Base-by-base conservation (phyloP, 2,113 vertebrate genomes). In the Copsychus sechellarum region DNA sequence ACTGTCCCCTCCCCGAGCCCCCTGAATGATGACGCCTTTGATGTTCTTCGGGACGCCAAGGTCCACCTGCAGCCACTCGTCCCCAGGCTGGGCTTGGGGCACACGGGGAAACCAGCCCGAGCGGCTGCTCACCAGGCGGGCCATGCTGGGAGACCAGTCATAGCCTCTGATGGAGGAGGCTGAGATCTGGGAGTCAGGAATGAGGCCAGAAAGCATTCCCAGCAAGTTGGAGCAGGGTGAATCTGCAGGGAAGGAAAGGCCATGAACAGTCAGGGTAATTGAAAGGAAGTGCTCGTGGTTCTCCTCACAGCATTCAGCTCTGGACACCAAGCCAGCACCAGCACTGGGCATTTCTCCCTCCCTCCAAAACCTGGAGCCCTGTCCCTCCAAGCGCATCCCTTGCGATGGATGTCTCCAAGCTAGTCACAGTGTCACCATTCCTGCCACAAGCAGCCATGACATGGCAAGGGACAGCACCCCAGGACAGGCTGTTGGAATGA, bases 41-140 rank as follows among this genome's bases (percentile, higher is more conserved):
- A 99, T 97, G 1, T 97, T 99, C 98, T 99, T 99, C 0, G 98
- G 98, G 42, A 96, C 15, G 0, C 98, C 99, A 24, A 99, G 98
- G 94, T 99, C 99, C 80, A 98, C 99, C 95, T 99, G 99, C 28
- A 99, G 97, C 99, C 99, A 99, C 91, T 99, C 99, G 69, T 99
- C 99, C 12, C 99, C 99, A 1, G 98, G 98, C 86, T 99, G 98
- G 14, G 99, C 98, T 80, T 99, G 98, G 2, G 99, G 98, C 17
- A 98, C 94, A 36, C 98, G 98, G 5, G 99, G 99, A 93, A 99
- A 99, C 99, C 99, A 99, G 36, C 99, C 99, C 0, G 99, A 99
- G 45, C 99, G 98, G 96, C 99, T 99, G 98, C 99, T 99, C 94
- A 99, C 98, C 86, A 99, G 97, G 51, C 99, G 98, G 45, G 99